These are phyloP conservation scores for Baronia brevicornis DNA, from an alignment of 2,888 invertebrate genomes.

Conservation along the genomic window DNA sequence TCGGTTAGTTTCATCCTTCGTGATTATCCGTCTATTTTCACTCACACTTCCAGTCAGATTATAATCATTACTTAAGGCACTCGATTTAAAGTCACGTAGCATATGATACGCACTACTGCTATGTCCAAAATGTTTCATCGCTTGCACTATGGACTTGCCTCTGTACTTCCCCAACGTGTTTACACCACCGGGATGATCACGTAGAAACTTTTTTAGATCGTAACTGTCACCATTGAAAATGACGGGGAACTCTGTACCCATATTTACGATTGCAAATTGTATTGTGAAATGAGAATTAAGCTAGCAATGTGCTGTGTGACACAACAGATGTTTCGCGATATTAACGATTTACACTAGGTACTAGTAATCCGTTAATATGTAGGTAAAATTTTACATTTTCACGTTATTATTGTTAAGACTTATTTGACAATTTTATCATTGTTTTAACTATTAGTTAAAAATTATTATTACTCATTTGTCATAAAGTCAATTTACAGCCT, in stretches of 20 bases:
- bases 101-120: constrained; percentile 80
- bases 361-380: too few relatives aligned
- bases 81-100: constrained; percentile 75
- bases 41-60: constrained; percentile 55
- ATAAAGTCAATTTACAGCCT: too few relatives aligned
- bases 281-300: constrained; percentile 11
- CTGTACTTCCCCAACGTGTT: constrained; percentile 77
- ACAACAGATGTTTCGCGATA: constrained; percentile 21
- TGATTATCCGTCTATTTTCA: constrained; percentile 55
- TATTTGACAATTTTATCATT: too few relatives aligned
- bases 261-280: constrained; percentile 22
- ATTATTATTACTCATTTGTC: too few relatives aligned
- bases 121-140: constrained; percentile 75
- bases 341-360: too few relatives aligned
- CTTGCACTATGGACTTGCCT: constrained; percentile 69
- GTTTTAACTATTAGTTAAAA: too few relatives aligned
- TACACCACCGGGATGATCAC: constrained; percentile 84
- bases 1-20: constrained; percentile 39
- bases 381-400: too few relatives aligned
- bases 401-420: too few relatives aligned
- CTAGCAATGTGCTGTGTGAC: constrained; percentile 22
- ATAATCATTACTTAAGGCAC: constrained; percentile 59
- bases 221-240: constrained; percentile 69
- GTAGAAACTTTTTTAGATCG: constrained; percentile 79
- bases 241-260: constrained; percentile 44